Percentiles rank a stretch among this genome's conserved stretches.
phyloP scores from a whole-genome alignment of 1,140 invertebrate species.

The Sinonovacula constricta region DNA sequence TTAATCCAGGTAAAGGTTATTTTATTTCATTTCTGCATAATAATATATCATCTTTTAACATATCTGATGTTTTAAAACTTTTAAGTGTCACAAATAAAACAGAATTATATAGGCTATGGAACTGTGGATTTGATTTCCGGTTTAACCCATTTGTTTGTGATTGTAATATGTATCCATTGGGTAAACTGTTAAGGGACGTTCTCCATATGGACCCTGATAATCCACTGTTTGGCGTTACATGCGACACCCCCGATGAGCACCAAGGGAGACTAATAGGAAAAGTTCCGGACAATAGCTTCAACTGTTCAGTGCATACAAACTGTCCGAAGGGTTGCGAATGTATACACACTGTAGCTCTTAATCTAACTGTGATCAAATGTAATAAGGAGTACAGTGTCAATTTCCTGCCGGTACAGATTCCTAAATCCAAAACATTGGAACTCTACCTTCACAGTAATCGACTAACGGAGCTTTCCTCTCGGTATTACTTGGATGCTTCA shows the following conservation, averaged over 20 bases:
- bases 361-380: not conserved
- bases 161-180: slow-evolving; percentile 6
- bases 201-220: slow-evolving; percentile 7
- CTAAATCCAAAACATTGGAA: not conserved
- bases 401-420: not conserved
- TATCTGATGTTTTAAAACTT: not conserved
- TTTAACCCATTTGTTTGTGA: slow-evolving; percentile 33
- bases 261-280: not conserved
- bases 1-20: not conserved
- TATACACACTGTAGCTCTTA: not conserved
- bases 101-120: not conserved
- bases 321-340: slow-evolving; percentile 5
- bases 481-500: no score
- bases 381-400: not conserved
- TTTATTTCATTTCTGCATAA: not conserved
- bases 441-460: not conserved
- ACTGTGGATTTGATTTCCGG: slow-evolving; percentile 10
- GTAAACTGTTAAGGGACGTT: not conserved
- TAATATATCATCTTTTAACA: slow-evolving; percentile 1
- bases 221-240: slow-evolving; percentile 18
- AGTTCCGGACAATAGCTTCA: slow-evolving; percentile 3
- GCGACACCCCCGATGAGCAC: not conserved
- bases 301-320: slow-evolving; percentile 1
- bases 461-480: no score
- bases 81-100: slow-evolving; percentile 4